Evolutionary conservation across 1,140 invertebrate species (phyloP), one percentile per base, ranked within the genome.

Genomic region (Nymphalis io): DNA sequence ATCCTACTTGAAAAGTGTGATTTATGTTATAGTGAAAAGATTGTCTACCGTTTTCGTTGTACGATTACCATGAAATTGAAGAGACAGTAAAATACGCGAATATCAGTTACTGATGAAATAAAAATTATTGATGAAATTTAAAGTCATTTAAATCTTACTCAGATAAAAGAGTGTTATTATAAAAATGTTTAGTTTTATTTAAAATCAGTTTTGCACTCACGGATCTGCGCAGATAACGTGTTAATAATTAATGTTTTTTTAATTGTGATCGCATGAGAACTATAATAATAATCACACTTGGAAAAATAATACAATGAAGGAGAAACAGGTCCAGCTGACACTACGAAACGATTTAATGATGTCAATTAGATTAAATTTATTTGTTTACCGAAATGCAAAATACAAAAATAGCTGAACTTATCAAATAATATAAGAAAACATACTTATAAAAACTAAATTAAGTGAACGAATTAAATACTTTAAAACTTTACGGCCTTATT

Each of bases 391-490:
- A 42, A 60, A 40, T 23, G 11, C 20, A 21, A 42, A 39, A 60
- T 23, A 3, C 20, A 21, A 42, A 39, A 60, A 23, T 10, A 60
- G 18, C 59, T 60, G 58, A 20, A 38, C 38, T 60, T 60, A 55
- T 15, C 3, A 51, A 21, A 68, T 58, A 68, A 53, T 42, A 60
- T 42, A 55, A 68, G 58, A 44, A 61, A 68, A 55, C 58, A 55
- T 42, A 61, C 59, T 53, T 40, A 68, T 55, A 33, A 61, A 59
- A 59, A 66, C 60, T 68, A 66, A 70, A 70, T 73, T 69, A 73
- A 73, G 62, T 68, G 72, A 51, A 51, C 46, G 18, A 70, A 62
- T 62, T 60, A 70, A 73, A 73, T 73, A 73, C 72, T 73, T 73
- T 48, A 63, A 72, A 72, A 72, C 44, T 38, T 51, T 55, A 33